Percentiles rank a stretch among this genome's conserved stretches.
phyloP scores from a whole-genome alignment of 1,140 invertebrate genomes.

The Nixonia krombeini region DNA sequence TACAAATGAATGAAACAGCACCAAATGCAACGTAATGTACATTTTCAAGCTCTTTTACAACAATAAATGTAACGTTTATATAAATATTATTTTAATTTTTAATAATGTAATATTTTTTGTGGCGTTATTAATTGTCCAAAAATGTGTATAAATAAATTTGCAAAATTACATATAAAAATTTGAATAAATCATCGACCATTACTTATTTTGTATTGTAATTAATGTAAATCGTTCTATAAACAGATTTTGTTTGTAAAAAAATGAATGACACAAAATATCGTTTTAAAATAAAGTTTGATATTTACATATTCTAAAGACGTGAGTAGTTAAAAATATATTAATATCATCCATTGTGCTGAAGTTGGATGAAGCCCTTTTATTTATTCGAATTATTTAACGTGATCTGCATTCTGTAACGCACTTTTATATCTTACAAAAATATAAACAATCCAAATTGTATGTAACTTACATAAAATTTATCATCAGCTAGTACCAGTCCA shows the following conservation, averaged over 20 bases:
- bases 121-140: no score
- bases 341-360: no score
- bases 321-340: slow-evolving; percentile 4
- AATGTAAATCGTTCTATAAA: no score
- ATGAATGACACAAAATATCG: neutral
- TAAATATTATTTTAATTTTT: neutral
- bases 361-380: no score
- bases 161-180: no score
- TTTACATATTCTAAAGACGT: no score
- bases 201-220: no score
- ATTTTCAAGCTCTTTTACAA: neutral
- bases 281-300: no score
- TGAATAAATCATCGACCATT: no score
- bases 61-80: neutral
- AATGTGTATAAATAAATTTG: no score
- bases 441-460: slow-evolving; percentile 48
- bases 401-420: neutral
- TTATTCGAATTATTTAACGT: neutral
- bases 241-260: neutral
- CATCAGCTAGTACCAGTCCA: slow-evolving; percentile 62
- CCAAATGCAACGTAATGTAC: neutral
- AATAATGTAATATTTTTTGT: slow-evolving; percentile 1
- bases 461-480: slow-evolving; percentile 4
- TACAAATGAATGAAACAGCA: neutral
- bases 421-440: slow-evolving; percentile 58